Evolutionary conservation across 1,140 invertebrate genomes (phyloP).

Genomic region (Sycophaga agraensis): DNA sequence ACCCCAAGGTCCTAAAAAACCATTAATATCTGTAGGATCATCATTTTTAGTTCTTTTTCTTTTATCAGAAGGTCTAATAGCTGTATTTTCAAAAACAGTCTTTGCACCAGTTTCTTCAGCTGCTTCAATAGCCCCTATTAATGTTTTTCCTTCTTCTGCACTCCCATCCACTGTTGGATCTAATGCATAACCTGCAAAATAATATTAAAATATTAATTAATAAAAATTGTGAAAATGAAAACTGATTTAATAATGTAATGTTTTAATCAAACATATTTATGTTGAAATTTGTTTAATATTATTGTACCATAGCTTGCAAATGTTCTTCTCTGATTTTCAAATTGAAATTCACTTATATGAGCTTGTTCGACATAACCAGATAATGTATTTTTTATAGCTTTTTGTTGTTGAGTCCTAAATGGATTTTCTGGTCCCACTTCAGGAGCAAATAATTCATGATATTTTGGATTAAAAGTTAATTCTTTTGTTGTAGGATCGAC

Average conservation of each 20-base stretch:
- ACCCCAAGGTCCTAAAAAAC: slow-evolving; percentile 97
- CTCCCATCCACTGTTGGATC: slow-evolving; percentile 84
- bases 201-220: too few relatives aligned
- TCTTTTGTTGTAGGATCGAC: slow-evolving; percentile 78
- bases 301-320: slow-evolving; percentile 84
- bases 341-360: slow-evolving; percentile 95
- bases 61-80: slow-evolving; percentile 75
- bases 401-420: slow-evolving; percentile 85
- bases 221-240: slow-evolving; percentile 1
- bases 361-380: slow-evolving; percentile 94
- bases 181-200: slow-evolving; percentile 93
- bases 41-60: slow-evolving; percentile 90
- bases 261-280: too few relatives aligned
- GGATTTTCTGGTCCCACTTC: slow-evolving; percentile 89
- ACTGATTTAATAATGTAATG: background rate
- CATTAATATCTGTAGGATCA: slow-evolving; percentile 89
- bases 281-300: background rate
- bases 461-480: slow-evolving; percentile 90
- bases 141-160: slow-evolving; percentile 62
- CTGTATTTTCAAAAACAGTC: slow-evolving; percentile 86
- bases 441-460: slow-evolving; percentile 93
- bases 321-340: slow-evolving; percentile 96
- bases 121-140: slow-evolving; percentile 68
- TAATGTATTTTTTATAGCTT: slow-evolving; percentile 85
- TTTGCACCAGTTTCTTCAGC: slow-evolving; percentile 70